These are phyloP conservation scores for Pseudanteris insignis DNA, from an alignment of 2,888 invertebrate genomes.

Conservation along the genomic window DNA sequence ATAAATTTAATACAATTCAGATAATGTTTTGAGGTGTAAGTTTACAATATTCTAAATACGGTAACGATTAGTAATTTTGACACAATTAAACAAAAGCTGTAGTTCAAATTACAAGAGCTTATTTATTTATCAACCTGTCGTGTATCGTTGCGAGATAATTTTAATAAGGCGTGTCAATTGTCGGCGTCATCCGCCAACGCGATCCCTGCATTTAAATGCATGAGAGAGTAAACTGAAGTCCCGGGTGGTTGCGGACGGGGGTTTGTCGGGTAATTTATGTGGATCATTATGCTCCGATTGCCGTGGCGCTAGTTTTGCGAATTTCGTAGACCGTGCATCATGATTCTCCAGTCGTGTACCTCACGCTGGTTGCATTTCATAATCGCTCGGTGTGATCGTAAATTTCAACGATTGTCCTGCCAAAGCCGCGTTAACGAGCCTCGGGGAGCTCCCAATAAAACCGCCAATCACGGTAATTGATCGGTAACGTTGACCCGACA, in stretches of 20 bases:
- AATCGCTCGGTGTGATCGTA: constrained; percentile 39
- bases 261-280: constrained; percentile 49
- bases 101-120: too few species aligned
- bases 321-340: constrained; percentile 36
- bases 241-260: constrained; percentile 37
- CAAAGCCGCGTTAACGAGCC: constrained; percentile 33
- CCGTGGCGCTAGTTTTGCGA: constrained; percentile 30
- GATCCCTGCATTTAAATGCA: constrained; percentile 25
- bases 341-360: constrained; percentile 21
- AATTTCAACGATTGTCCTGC: constrained; percentile 41
- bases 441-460: constrained; percentile 35
- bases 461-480: constrained; percentile 30
- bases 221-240: constrained; percentile 27
- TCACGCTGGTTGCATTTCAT: constrained; percentile 37
- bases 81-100: too few species aligned
- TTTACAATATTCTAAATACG: too few species aligned
- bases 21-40: too few species aligned
- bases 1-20: too few species aligned
- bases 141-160: constrained; percentile 16
- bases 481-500: constrained; percentile 16
- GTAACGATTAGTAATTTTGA: too few species aligned
- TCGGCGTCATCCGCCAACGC: constrained; percentile 14
- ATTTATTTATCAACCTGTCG: too few species aligned
- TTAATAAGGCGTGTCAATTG: constrained; percentile 13
- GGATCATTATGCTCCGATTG: constrained; percentile 50